phyloP scores from a whole-genome alignment of 2,113 vertebrate species.

The Gopherus evgoodei region DNA sequence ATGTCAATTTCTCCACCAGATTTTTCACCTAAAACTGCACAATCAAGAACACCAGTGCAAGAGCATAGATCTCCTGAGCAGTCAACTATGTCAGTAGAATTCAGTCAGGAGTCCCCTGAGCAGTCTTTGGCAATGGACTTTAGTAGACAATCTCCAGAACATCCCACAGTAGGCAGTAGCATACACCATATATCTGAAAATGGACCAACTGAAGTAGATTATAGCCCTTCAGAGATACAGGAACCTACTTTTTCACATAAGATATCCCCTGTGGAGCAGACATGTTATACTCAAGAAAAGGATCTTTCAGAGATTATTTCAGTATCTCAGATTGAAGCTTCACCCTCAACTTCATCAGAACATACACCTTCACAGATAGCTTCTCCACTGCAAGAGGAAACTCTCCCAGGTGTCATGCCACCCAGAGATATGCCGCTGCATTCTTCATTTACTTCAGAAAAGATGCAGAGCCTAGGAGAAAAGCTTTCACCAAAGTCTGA shows the following conservation, averaged over 20 bases:
- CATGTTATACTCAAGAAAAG: slow-evolving; percentile 84
- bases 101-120: slow-evolving; percentile 92
- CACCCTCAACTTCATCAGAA: slow-evolving; percentile 92
- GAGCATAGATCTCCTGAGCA: slow-evolving; percentile 91
- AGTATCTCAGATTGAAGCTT: slow-evolving; percentile 92
- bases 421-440: slow-evolving; percentile 85
- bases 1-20: slow-evolving; percentile 98
- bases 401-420: slow-evolving; percentile 76
- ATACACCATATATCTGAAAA: slow-evolving; percentile 90
- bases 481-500: slow-evolving; percentile 82
- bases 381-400: slow-evolving; percentile 85
- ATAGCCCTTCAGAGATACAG: slow-evolving; percentile 87
- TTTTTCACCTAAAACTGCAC: slow-evolving; percentile 90
- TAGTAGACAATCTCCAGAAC: slow-evolving; percentile 94
- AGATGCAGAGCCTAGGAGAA: slow-evolving; percentile 79
- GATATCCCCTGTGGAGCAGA: slow-evolving; percentile 80
- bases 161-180: slow-evolving; percentile 76
- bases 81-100: slow-evolving; percentile 90
- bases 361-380: slow-evolving; percentile 91
- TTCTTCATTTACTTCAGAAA: slow-evolving; percentile 86
- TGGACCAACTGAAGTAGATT: slow-evolving; percentile 95
- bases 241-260: slow-evolving; percentile 79
- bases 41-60: slow-evolving; percentile 82
- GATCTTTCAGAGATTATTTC: slow-evolving; percentile 86
- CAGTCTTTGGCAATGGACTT: slow-evolving; percentile 95